Evolutionary conservation across 2,113 vertebrate species (phyloP), one percentile per base, ranked within the genome.

Genomic region (Lanius collurio): DNA sequence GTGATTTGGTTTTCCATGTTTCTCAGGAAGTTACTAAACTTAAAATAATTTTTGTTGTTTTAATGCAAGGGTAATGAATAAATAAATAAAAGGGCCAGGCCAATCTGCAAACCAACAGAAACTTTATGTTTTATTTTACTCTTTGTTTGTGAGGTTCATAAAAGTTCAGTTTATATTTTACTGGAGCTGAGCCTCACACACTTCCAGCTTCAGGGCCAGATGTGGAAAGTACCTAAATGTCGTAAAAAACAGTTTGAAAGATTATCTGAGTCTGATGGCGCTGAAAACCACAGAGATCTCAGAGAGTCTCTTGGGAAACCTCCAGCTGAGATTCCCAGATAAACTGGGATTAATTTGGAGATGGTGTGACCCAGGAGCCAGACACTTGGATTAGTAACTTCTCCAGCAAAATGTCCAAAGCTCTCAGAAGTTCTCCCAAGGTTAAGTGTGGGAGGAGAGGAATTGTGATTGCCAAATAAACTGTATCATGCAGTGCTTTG

Each of bases 111-210:
- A 79, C 64, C 83, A 92, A 65, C 60, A 74, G 68, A 83, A 64
- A 75, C 76, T 87, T 91, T 89, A 80, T 88, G 56, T 49, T 96
- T 93, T 87, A 92, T 96, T 91, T 93, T 93, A 81, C 81, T 90
- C 83, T 93, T 92, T 96, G 85, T 94, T 96, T 90, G 93, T 65
- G 62, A 60, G 41, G 88, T 92, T 95, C 90, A 53, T 94, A 92
- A 95, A 96, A 96, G 90, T 96, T 95, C 92, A 96, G 86, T 95
- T 97, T 93, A 94, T 84, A 50, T 93, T 91, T 92, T 73, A 82
- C 49, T 88, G 80, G 30, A 50, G 74, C 73, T 92, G 82, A 93
- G 64, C 63, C 57, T 93, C 69, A 73, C 55, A 91, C 87, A 68
- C 39, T 96, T 92, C 89, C 94, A 90, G 69, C 69, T 92, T 93